phyloP scores from a whole-genome alignment of 2,113 vertebrate genomes.

The Nibea coibor region DNA sequence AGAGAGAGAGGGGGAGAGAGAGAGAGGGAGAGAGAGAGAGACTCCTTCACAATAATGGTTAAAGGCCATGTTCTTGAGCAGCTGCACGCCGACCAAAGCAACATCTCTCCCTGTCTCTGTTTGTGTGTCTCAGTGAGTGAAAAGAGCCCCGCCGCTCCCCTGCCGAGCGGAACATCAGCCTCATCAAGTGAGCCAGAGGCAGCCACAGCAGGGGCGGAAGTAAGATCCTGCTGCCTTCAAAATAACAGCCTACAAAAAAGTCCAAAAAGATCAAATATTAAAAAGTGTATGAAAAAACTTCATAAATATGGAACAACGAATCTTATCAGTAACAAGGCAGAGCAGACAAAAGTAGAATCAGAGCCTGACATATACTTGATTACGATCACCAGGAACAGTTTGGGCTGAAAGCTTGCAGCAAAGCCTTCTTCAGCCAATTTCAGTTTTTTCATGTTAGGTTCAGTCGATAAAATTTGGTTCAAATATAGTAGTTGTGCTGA shows the following conservation, averaged over 20 bases:
- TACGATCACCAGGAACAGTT: not conserved
- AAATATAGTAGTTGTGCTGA: not conserved
- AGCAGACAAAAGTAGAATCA: not conserved
- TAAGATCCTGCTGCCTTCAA: conserved; percentile 42
- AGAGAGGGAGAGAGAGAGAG: conserved; percentile 1
- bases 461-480: too few relatives aligned
- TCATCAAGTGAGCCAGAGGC: conserved; percentile 57
- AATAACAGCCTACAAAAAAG: conserved; percentile 20
- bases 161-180: conserved; percentile 77
- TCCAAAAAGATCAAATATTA: not conserved
- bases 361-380: too few relatives aligned
- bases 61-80: conserved; percentile 68
- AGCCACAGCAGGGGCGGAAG: not conserved
- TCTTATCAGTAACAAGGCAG: not conserved
- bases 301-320: not conserved
- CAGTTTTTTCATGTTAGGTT: not conserved
- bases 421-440: not conserved
- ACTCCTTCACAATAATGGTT: conserved; percentile 26
- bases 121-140: conserved; percentile 72
- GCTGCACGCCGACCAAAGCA: conserved; percentile 69
- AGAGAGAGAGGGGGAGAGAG: conserved; percentile 13
- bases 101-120: conserved; percentile 54
- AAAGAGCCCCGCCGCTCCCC: conserved; percentile 79
- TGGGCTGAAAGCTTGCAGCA: not conserved
- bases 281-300: too few relatives aligned